Base-by-base conservation (phyloP, 2,113 vertebrate species). In the Cochlearius cochlearius region DNA sequence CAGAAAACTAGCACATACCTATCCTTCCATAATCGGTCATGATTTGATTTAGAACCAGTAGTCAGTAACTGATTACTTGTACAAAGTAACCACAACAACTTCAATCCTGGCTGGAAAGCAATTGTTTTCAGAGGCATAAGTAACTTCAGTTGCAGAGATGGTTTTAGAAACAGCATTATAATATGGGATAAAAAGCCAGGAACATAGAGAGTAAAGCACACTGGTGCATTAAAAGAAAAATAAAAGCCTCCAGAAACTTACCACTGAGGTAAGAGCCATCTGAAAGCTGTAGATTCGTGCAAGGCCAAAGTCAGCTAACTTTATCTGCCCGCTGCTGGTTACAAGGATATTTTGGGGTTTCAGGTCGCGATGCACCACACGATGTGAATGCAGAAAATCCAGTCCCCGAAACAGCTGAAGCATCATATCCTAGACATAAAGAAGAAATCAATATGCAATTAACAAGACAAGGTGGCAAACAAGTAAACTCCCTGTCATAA, bases 231-330 rank as follows among this genome's bases (percentile, higher is more conserved):
- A 60, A 22, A 41, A 49, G 21, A 77, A 94, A 36, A 87, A 88
- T 3, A 93, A 96, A 43, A 94, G 39, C 15, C 22, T 64, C 69
- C 22, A 88, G 75, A 91, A 92, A 99, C 99, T 99, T 95, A 99
- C 99, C 99, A 99, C 99, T 74, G 99, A 99, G 85, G 99, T 99
- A 86, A 99, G 99, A 68, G 99, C 99, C 99, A 99, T 99, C 97
- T 99, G 99, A 98, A 99, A 99, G 97, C 99, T 99, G 98, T 99
- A 99, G 98, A 99, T 99, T 82, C 99, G 98, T 45, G 99, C 99
- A 59, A 99, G 98, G 82, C 99, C 99, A 25, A 99, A 99, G 97
- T 99, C 99, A 29, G 99, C 99, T 94, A 99, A 97, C 91, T 99
- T 99, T 97, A 99, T 99, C 97, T 99, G 99, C 92, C 99, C 99